Evolutionary conservation across 2,888 invertebrate genomes (phyloP).

Genomic region (Colostygia pectinataria): DNA sequence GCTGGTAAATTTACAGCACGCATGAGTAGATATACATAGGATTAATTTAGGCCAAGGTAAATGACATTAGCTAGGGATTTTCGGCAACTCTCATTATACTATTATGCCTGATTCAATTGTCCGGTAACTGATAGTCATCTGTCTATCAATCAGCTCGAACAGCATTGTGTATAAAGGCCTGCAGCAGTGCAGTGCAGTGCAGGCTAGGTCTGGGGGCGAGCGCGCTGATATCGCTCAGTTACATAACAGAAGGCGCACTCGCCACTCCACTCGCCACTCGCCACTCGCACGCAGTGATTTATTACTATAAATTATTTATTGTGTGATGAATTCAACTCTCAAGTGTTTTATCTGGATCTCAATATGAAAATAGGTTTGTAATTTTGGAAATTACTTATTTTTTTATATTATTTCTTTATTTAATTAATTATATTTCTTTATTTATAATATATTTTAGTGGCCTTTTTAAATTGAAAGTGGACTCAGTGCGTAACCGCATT

Average conservation of each 20-base stretch:
- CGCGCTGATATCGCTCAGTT: constrained; percentile 46
- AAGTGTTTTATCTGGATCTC: constrained; percentile 11
- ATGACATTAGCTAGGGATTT: constrained; percentile 7
- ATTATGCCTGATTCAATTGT: constrained; percentile 9
- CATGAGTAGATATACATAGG: too few relatives aligned
- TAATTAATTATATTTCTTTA: not conserved
- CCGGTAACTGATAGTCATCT: constrained; percentile 10
- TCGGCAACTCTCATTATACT: not conserved
- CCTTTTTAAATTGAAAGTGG: too few relatives aligned
- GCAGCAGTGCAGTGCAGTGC: constrained; percentile 26
- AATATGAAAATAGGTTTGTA: constrained; percentile 30
- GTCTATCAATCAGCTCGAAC: not conserved
- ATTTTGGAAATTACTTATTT: constrained; percentile 7
- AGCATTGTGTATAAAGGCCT: not conserved
- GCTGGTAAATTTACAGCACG: too few relatives aligned
- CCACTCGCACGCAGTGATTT: constrained; percentile 33
- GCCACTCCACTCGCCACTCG: constrained; percentile 44
- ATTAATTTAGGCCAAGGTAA: too few relatives aligned
- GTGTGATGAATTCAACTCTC: constrained; percentile 5
- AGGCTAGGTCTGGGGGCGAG: too few relatives aligned
- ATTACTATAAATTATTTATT: constrained; percentile 1
- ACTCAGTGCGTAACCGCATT: too few relatives aligned
- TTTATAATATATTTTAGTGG: not conserved
- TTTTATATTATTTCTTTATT: not conserved
- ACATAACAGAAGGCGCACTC: constrained; percentile 52